phyloP scores from a whole-genome alignment of 2,888 invertebrate genomes.

The Drosophila demipolita region DNA sequence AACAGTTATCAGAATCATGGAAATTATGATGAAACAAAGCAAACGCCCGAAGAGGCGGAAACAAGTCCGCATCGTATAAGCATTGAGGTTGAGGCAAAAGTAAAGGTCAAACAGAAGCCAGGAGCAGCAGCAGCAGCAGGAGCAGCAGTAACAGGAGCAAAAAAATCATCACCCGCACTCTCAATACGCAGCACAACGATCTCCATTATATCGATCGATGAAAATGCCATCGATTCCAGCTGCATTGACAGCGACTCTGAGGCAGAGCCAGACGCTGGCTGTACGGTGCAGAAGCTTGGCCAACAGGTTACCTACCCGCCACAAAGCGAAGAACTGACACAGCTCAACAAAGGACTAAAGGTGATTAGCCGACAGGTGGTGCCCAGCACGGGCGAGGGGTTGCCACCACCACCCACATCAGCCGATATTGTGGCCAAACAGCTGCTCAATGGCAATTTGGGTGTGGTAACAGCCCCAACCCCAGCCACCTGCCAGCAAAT shows the following conservation, averaged over 20 bases:
- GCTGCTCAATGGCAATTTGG: slow-evolving; percentile 61
- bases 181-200: slow-evolving; percentile 83
- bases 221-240: slow-evolving; percentile 83
- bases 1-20: slow-evolving; percentile 11
- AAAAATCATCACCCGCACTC: slow-evolving; percentile 74
- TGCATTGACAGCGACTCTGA: slow-evolving; percentile 83
- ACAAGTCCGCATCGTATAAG: slow-evolving; percentile 51
- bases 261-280: slow-evolving; percentile 72
- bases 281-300: slow-evolving; percentile 82
- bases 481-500: slow-evolving; percentile 83
- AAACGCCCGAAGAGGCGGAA: slow-evolving; percentile 3
- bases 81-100: slow-evolving; percentile 68
- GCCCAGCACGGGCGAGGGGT: slow-evolving; percentile 32
- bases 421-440: slow-evolving; percentile 58
- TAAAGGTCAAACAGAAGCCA: slow-evolving; percentile 47
- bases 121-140: slow-evolving; percentile 4
- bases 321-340: slow-evolving; percentile 70
- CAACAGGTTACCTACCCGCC: slow-evolving; percentile 78
- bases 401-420: slow-evolving; percentile 10
- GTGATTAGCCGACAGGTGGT: slow-evolving; percentile 75
- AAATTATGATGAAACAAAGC: slow-evolving; percentile 15
- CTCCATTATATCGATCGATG: slow-evolving; percentile 83
- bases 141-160: slow-evolving; percentile 4
- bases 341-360: slow-evolving; percentile 75
- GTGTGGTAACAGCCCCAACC: slow-evolving; percentile 40